Base-by-base conservation (phyloP, 2,888 invertebrate genomes). In the Melanostoma scalare region DNA sequence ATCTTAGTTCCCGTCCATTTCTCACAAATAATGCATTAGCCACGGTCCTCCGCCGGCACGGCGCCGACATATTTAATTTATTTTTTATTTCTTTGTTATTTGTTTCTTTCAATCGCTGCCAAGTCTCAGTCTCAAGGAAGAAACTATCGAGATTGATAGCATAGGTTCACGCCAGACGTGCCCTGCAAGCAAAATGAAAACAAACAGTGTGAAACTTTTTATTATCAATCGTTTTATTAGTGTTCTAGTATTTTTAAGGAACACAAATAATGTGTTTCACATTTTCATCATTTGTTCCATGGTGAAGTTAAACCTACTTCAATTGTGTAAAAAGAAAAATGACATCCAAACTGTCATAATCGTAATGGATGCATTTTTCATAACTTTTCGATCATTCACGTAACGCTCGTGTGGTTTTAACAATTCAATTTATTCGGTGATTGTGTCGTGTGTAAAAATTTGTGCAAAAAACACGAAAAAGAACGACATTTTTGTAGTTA, bases 381-480 rank as follows among this genome's bases (percentile, higher is more conserved):
- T 76, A 53, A 53, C 60, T 46, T 38, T 65, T 6, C 69, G 65
- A 85, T 85, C 85, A 81, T 74, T 71, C 76, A 81, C 75, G 86
- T 87, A 86, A 86, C 87, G 88, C 88, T 89, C 87, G 87, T 88
- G 87, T 86, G 87, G 78, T 86, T 87, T 85, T 85, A 20, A 20
- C 73, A 33, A 31, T 38, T 35, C 35, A 63, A 20, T 20, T 67
- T 42, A 60, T n/a, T 60, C 31, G 9, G 30, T 46, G 35, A 63
- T 38, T 36, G 55, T 76, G 36, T 65, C 56, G 69, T 58, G 10
- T 50, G 35, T 35, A 55, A 75, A 65, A n/a, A 63, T 46, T 52
- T 78, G 55, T 68, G 82, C 53, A 82, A 77, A 65, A 85, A 46
- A 77, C 36, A 65, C 68, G 77, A 86, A 56, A 52, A 72, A 75